These are phyloP conservation scores for Tethea ocularis DNA, from an alignment of 2,888 invertebrate genomes.

Conservation along the genomic window DNA sequence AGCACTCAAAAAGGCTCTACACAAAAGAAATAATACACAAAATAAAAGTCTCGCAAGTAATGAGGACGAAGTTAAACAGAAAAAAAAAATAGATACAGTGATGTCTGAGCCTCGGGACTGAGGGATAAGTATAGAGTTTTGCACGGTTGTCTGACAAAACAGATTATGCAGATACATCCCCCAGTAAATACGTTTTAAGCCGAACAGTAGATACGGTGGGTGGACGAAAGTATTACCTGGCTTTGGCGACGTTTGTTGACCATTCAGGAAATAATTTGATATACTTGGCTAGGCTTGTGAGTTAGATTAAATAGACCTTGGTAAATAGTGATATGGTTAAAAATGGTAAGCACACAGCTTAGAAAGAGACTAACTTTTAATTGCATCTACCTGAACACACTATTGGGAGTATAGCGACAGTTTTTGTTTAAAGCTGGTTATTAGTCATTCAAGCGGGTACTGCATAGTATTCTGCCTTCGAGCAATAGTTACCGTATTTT, in stretches of 20 bases:
- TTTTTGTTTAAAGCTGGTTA: too few relatives aligned
- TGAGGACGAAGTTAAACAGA: background rate
- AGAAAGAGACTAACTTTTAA: too few relatives aligned
- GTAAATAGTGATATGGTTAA: too few relatives aligned
- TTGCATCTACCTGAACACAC: too few relatives aligned
- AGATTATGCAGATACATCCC: slow-evolving; percentile 9
- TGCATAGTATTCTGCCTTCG: too few relatives aligned
- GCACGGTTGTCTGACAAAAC: slow-evolving; percentile 9
- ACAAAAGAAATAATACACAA: background rate
- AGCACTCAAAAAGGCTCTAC: too few relatives aligned
- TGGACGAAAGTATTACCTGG: background rate
- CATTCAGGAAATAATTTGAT: background rate
- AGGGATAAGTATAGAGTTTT: slow-evolving; percentile 1
- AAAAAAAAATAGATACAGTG: slow-evolving; percentile 9
- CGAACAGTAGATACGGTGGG: background rate
- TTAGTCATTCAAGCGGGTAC: too few relatives aligned
- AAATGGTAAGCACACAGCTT: too few relatives aligned
- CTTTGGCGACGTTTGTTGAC: background rate
- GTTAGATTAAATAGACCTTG: too few relatives aligned
- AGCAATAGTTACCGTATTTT: too few relatives aligned
- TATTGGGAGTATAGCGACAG: too few relatives aligned
- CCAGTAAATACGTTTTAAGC: slow-evolving; percentile 5
- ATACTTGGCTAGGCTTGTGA: too few relatives aligned
- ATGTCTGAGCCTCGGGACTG: background rate
- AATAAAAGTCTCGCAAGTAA: background rate